Evolutionary conservation across 2,797 vertebrate species (phyloP).

Genomic region (Squalus acanthias): DNA sequence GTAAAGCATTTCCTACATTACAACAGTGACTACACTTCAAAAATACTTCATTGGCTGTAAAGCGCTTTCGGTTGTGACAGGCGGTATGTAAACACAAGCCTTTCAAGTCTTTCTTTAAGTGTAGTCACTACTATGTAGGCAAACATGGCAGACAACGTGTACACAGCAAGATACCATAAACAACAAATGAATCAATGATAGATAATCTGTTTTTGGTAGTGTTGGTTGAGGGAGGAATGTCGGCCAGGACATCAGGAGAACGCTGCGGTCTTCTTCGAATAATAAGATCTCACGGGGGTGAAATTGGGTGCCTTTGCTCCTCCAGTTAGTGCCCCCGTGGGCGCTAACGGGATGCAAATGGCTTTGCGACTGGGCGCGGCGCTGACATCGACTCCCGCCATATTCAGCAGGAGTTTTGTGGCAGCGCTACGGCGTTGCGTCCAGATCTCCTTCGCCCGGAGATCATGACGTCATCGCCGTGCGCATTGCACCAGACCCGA

Average conservation of each 20-base stretch:
- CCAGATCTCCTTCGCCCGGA: too few relatives aligned
- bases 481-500: too few relatives aligned
- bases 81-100: background rate
- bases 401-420: too few relatives aligned
- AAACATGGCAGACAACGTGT: background rate
- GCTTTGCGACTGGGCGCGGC: too few relatives aligned
- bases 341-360: too few relatives aligned
- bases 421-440: too few relatives aligned
- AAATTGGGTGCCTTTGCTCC: too few relatives aligned
- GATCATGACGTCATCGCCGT: too few relatives aligned
- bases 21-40: background rate
- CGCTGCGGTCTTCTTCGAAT: background rate
- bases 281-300: background rate
- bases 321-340: too few relatives aligned
- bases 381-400: too few relatives aligned
- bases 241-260: background rate
- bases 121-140: background rate
- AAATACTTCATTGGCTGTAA: background rate
- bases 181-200: background rate
- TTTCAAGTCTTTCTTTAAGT: background rate
- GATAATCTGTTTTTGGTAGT: background rate
- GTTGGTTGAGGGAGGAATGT: background rate
- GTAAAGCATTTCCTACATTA: background rate
- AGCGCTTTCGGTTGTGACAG: background rate
- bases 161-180: background rate